These are phyloP conservation scores for Odobenus rosmarus DNA, from an alignment of 2,113 vertebrate genomes.

Conservation along the genomic window DNA sequence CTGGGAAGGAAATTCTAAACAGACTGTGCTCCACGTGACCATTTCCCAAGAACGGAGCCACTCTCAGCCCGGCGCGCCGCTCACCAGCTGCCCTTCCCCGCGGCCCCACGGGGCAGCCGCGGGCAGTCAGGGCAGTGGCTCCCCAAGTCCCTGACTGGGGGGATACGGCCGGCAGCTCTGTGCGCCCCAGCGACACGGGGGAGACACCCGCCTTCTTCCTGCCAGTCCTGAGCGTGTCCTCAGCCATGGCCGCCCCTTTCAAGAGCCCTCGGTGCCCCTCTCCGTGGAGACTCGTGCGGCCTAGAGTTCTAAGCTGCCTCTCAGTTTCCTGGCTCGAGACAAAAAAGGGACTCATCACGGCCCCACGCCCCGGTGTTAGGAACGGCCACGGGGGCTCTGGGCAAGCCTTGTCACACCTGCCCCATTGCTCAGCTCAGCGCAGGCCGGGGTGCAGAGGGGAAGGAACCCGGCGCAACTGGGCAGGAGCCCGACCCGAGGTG, in stretches of 20 bases:
- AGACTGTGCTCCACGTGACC: fast-evolving
- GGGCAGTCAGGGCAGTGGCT: conserved; percentile 10
- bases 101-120: background rate
- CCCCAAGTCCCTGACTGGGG: background rate
- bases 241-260: background rate
- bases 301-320: background rate
- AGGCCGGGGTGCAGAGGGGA: background rate
- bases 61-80: background rate
- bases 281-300: background rate
- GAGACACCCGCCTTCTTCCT: background rate
- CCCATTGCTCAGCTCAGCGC: too few relatives aligned
- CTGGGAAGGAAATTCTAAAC: background rate
- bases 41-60: background rate
- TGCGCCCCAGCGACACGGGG: background rate
- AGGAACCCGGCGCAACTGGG: background rate
- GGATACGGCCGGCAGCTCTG: background rate
- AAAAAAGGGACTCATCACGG: background rate
- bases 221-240: background rate
- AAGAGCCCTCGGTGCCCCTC: background rate
- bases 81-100: background rate
- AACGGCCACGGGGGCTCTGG: background rate
- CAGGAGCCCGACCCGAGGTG: background rate
- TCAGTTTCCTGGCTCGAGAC: background rate
- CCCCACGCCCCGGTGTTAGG: background rate
- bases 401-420: background rate